Evolutionary conservation across 2,888 invertebrate genomes (phyloP).

Genomic region (Leptinotarsa tumamoca): DNA sequence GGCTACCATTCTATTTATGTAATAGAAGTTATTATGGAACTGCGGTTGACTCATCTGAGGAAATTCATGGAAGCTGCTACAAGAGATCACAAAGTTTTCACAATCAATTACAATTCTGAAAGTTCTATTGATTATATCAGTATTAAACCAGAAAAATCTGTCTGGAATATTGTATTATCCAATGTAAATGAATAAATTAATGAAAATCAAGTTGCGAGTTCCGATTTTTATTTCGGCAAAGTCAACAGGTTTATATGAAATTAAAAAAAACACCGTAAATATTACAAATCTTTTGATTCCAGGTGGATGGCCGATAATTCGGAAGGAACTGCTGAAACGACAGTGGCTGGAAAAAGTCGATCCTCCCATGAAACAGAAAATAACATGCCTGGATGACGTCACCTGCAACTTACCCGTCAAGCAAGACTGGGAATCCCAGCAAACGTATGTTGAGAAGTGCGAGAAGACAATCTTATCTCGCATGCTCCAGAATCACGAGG

Average conservation of each 20-base stretch:
- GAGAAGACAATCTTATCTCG: constrained; percentile 77
- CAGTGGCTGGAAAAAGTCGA: constrained; percentile 82
- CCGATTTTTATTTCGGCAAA: no score
- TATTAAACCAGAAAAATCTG: no score
- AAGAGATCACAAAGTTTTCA: constrained; percentile 75
- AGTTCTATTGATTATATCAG: no score
- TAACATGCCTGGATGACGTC: constrained; percentile 58
- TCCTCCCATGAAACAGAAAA: constrained; percentile 50
- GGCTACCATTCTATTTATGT: no score
- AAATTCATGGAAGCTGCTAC: constrained; percentile 76
- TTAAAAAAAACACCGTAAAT: no score
- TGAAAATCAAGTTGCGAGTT: no score
- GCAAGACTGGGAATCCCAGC: constrained; percentile 64
- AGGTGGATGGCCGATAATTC: constrained; percentile 79
- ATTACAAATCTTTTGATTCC: background rate
- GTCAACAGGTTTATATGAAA: no score
- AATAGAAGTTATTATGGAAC: no score
- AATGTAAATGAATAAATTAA: no score
- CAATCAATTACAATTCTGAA: constrained; percentile 60
- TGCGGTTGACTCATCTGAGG: constrained; percentile 73
- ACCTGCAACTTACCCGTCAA: constrained; percentile 62
- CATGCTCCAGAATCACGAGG: constrained; percentile 82
- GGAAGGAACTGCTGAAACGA: constrained; percentile 76
- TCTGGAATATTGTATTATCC: no score
- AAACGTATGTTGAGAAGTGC: constrained; percentile 71